Percentiles rank a stretch among this genome's conserved stretches.
These are phyloP conservation scores for Drosophila bunnanda DNA, from an alignment of 2,888 invertebrate genomes.

Conservation along the genomic window DNA sequence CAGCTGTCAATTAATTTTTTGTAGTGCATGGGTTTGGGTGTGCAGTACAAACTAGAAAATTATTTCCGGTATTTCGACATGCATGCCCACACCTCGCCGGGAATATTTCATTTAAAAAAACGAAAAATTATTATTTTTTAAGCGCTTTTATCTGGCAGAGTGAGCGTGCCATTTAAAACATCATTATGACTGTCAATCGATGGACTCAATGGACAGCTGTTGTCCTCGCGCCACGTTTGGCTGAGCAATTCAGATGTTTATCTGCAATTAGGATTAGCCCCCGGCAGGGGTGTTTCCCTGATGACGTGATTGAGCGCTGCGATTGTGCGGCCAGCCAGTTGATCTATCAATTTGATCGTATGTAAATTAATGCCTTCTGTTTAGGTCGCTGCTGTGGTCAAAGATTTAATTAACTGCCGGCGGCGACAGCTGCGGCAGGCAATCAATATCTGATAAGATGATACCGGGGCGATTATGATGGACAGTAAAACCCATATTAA, in stretches of 20 bases:
- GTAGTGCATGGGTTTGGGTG: conserved; percentile 16
- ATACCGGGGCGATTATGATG: background rate
- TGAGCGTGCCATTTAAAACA: conserved; percentile 70
- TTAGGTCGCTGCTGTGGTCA: conserved; percentile 36
- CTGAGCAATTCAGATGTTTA: conserved; percentile 73
- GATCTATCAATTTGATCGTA: conserved; percentile 75
- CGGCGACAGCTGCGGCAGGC: conserved; percentile 53
- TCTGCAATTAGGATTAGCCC: conserved; percentile 76
- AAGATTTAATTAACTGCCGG: conserved; percentile 62
- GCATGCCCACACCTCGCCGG: conserved; percentile 54
- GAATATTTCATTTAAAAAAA: conserved; percentile 38
- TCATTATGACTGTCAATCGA: conserved; percentile 70
- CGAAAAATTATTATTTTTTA: conserved; percentile 68
- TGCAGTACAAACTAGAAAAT: conserved; percentile 72
- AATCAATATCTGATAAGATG: conserved; percentile 26
- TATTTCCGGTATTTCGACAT: conserved; percentile 80
- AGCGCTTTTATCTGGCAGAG: conserved; percentile 52
- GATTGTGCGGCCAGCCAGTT: conserved; percentile 39
- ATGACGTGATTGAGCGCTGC: conserved; percentile 60
- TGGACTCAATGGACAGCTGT: conserved; percentile 59
- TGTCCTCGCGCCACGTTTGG: conserved; percentile 43
- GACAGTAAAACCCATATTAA: background rate
- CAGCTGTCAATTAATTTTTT: background rate
- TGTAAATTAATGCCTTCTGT: conserved; percentile 63
- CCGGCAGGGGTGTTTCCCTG: conserved; percentile 37